These are phyloP conservation scores for Agapostemon virescens DNA, from an alignment of 2,888 invertebrate genomes.

Conservation along the genomic window DNA sequence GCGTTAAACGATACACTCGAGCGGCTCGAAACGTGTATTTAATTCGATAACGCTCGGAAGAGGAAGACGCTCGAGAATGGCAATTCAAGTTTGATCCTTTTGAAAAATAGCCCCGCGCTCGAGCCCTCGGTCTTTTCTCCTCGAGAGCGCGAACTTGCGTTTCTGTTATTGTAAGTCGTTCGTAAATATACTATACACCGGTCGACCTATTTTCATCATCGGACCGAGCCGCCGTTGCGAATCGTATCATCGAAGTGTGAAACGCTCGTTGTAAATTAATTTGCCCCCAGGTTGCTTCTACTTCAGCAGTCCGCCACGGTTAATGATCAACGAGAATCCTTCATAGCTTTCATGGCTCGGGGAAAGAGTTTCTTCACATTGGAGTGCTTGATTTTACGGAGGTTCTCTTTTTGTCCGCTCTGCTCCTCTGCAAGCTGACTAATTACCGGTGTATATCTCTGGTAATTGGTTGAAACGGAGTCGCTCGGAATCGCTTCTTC, in stretches of 20 bases:
- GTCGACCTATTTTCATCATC: background rate
- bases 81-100: background rate
- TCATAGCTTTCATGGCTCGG: background rate
- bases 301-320: background rate
- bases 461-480: background rate
- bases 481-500: background rate
- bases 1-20: background rate
- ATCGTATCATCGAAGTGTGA: constrained; percentile 18
- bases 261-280: constrained; percentile 19
- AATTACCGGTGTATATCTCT: background rate
- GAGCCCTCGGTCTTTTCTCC: background rate
- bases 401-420: background rate
- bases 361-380: constrained; percentile 7
- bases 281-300: background rate
- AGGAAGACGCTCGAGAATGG: background rate
- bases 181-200: background rate
- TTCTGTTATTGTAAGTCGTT: background rate
- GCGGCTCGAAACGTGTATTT: background rate
- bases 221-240: background rate
- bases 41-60: background rate
- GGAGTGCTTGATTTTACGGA: background rate
- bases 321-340: constrained; percentile 14
- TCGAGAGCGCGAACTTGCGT: background rate
- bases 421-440: background rate
- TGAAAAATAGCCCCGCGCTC: background rate